phyloP scores from a whole-genome alignment of 2,113 vertebrate species.

The Xiphophorus maculatus region DNA sequence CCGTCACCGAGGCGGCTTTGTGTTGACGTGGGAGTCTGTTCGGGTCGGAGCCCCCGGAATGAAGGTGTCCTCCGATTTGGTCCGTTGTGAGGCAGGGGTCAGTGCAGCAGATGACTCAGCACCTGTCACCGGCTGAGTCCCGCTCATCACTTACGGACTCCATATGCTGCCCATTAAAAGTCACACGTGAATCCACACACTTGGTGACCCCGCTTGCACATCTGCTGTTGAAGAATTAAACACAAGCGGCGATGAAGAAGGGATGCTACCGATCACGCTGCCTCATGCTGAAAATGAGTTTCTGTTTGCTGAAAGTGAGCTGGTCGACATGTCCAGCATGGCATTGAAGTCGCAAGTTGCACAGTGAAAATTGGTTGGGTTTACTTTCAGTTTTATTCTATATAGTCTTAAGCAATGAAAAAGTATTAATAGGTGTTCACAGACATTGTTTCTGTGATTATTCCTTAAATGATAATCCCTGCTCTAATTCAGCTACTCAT shows the following conservation, averaged over 20 bases:
- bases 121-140: slow-evolving; percentile 70
- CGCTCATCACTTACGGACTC: slow-evolving; percentile 75
- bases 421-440: too few relatives aligned
- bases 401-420: too few relatives aligned
- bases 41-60: slow-evolving; percentile 40
- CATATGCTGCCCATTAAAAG: slow-evolving; percentile 84
- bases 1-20: background rate
- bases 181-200: slow-evolving; percentile 68
- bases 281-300: background rate
- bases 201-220: slow-evolving; percentile 67
- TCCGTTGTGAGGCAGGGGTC: slow-evolving; percentile 41
- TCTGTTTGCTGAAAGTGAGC: background rate
- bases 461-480: background rate
- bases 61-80: slow-evolving; percentile 68
- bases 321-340: too few relatives aligned
- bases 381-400: background rate
- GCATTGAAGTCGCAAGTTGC: too few relatives aligned
- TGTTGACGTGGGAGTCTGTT: slow-evolving; percentile 3
- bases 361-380: background rate
- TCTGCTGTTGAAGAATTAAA: slow-evolving; percentile 57
- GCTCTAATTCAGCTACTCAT: background rate
- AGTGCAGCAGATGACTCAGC: slow-evolving; percentile 68
- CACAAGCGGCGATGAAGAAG: background rate
- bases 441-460: too few relatives aligned
- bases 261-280: background rate